Evolutionary conservation across 2,888 invertebrate species (phyloP).

Genomic region (Amphipyra tragopoginis): DNA sequence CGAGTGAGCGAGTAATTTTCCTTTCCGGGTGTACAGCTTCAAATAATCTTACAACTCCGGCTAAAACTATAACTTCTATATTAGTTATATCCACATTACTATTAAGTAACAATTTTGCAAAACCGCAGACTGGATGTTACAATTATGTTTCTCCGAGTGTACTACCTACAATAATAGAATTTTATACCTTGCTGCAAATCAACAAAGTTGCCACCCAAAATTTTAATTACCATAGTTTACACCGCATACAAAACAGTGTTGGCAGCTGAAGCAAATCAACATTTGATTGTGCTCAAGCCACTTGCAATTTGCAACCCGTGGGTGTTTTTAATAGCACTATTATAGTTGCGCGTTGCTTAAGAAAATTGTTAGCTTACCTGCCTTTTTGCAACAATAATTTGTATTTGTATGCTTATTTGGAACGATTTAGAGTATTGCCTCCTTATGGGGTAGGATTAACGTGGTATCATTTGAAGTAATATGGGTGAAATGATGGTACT

Average conservation of each 20-base stretch:
- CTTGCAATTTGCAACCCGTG: constrained; percentile 88
- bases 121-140: not conserved
- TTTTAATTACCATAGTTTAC: constrained; percentile 71
- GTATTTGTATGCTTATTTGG: constrained; percentile 59
- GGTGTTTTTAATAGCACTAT: constrained; percentile 88
- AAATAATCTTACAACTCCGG: constrained; percentile 27
- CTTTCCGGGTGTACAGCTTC: constrained; percentile 32
- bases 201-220: constrained; percentile 44
- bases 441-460: constrained; percentile 33
- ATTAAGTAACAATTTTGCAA: not conserved
- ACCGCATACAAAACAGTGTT: constrained; percentile 83
- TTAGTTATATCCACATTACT: constrained; percentile 6
- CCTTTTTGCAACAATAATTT: constrained; percentile 73
- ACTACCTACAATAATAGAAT: constrained; percentile 6
- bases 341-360: constrained; percentile 84
- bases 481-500: constrained; percentile 25
- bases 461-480: constrained; percentile 32
- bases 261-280: constrained; percentile 86
- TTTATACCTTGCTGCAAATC: constrained; percentile 31
- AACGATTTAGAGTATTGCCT: constrained; percentile 45
- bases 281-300: constrained; percentile 87
- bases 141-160: constrained; percentile 4
- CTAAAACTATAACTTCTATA: constrained; percentile 22
- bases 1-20: constrained; percentile 18
- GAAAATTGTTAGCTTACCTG: constrained; percentile 79